Evolutionary conservation across 1,140 invertebrate genomes (phyloP).

Genomic region (Hesperophylax magnus): DNA sequence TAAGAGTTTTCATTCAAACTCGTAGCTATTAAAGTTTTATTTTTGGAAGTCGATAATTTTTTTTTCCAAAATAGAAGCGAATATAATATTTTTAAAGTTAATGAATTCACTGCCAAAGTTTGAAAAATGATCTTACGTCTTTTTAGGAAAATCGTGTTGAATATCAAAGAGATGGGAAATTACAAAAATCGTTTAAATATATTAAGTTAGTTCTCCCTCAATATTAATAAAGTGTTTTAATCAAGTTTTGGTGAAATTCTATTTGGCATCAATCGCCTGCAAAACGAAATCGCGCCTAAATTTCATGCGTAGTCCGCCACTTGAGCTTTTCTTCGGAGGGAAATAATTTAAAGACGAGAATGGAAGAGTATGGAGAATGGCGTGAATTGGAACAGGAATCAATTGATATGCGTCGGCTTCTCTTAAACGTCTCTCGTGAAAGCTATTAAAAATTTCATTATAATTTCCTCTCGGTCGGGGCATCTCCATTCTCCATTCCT

Average conservation of each 20-base stretch:
- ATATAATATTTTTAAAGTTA: too few relatives aligned
- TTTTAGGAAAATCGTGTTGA: too few relatives aligned
- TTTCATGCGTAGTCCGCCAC: conserved; percentile 25
- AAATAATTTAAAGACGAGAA: conserved; percentile 38
- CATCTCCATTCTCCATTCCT: conserved; percentile 21
- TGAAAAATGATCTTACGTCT: too few relatives aligned
- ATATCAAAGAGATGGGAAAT: too few relatives aligned
- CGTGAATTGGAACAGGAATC: conserved; percentile 51
- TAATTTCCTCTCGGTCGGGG: conserved; percentile 37
- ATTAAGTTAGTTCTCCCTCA: not conserved
- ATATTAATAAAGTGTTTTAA: conserved; percentile 35
- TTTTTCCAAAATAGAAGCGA: too few relatives aligned
- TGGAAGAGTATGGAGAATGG: too few relatives aligned
- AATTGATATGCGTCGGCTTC: conserved; percentile 53
- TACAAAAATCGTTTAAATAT: too few relatives aligned
- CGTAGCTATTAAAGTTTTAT: not conserved
- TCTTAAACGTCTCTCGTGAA: conserved; percentile 50
- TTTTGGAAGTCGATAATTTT: not conserved
- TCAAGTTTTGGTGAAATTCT: conserved; percentile 35
- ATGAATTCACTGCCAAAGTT: too few relatives aligned
- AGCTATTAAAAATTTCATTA: conserved; percentile 55
- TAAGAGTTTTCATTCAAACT: not conserved
- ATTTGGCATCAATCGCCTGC: conserved; percentile 41
- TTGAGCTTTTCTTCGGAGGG: conserved; percentile 32
- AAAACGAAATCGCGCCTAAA: conserved; percentile 33